Conservation (phyloP, 2,888 invertebrate genomes). For the Scaptomyza polygonia region DNA sequence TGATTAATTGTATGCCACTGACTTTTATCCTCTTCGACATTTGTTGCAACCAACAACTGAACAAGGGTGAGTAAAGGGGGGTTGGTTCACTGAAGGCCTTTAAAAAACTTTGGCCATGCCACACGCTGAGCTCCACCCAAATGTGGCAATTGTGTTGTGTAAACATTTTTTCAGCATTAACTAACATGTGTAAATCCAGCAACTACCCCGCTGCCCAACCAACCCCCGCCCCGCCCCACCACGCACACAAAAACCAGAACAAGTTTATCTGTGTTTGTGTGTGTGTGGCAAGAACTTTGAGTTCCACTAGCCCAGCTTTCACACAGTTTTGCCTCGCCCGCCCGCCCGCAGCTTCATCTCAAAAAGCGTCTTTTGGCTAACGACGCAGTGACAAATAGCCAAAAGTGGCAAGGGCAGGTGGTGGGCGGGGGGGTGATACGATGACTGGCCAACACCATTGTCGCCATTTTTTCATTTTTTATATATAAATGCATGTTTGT, state of each 20-base stretch:
- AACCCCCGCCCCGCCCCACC: constrained; percentile 3
- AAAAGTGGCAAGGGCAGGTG: neutral
- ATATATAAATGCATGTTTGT: constrained; percentile 27
- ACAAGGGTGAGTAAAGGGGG: neutral
- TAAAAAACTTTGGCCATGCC: constrained; percentile 60
- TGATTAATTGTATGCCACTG: constrained; percentile 68
- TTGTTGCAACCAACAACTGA: constrained; percentile 41
- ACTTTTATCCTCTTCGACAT: constrained; percentile 73
- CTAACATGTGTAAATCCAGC: constrained; percentile 72
- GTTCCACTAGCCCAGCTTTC: neutral
- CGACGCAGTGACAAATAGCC: constrained; percentile 69
- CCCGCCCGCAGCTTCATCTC: neutral
- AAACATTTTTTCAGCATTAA: constrained; percentile 76
- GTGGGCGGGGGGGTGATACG: constrained; percentile 10
- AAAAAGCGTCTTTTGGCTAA: constrained; percentile 32
- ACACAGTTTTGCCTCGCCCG: neutral
- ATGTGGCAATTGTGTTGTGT: constrained; percentile 73
- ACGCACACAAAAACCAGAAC: constrained; percentile 5
- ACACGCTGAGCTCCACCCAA: constrained; percentile 27
- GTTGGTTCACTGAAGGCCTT: constrained; percentile 24
- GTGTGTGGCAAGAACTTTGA: constrained; percentile 38
- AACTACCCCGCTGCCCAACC: constrained; percentile 8
- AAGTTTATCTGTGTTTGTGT: constrained; percentile 34
- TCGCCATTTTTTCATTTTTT: constrained; percentile 74
- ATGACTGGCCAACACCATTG: constrained; percentile 64